Evolutionary conservation across 64 coral and sea anemone species (phyloP), one percentile per base, ranked within the genome.

Genomic region (Cladopsammia gracilis): DNA sequence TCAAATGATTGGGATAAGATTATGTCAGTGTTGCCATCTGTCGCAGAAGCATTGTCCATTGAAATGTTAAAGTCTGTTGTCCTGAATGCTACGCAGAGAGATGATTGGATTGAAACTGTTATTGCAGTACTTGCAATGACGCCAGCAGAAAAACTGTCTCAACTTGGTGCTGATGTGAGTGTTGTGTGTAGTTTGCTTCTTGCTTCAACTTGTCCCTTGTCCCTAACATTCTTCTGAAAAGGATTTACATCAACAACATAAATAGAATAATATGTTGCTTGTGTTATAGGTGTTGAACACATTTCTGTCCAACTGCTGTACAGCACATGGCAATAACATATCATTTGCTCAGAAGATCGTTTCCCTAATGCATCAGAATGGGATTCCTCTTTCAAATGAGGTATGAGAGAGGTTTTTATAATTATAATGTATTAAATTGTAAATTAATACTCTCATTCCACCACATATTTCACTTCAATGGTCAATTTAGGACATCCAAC

Each of bases 351-450:
- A 83, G 15, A 70, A 73, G 8, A 44, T 84, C 11, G 75, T 74
- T n/a, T 18, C 43, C 10, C 54, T 91, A 68, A 91, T 91, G 89
- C 78, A 83, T 14, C 54, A 84, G 78, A 83, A 83, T 82, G 70
- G 58, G 43, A 91, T 91, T 14, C 78, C 89, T 23, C 14, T 91
- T 4, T 52, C 13, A 60, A 43, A 78, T 48, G 25, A 83, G 89
- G 89, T 91, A 83, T 75, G 72, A 75, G 19, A 56, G 34, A 34
- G 34, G 34, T 34, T 34, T 34, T 34, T 34, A 56, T 56, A 56
- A 56, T 10, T 56, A 10, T 5, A 56, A 56, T 56, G 7, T 56
- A 12, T 56, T 56, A 1, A 1, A 56, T 12, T 10, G 53, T 1
- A 56, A 34, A 34, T 34, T 1, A 34, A 34, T 34, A 34, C 34